Percentiles rank a stretch among this genome's conserved stretches.
phyloP scores from a whole-genome alignment of 2,797 vertebrate species.

The Iguana delicatissima region DNA sequence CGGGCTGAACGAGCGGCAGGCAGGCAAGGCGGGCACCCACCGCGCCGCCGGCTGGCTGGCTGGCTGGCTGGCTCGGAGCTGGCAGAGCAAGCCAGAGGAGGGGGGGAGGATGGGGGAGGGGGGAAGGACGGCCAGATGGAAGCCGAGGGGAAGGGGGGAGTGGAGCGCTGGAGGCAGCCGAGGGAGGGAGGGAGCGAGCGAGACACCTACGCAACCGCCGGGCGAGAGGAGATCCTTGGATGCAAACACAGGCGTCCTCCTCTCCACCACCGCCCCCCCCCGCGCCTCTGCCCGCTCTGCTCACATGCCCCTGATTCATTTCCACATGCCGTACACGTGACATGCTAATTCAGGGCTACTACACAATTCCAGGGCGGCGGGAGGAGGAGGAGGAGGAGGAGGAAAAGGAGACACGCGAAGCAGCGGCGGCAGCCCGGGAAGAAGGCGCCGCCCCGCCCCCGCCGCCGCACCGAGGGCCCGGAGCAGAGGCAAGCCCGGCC shows the following conservation, averaged over 20 bases:
- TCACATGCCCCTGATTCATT: constrained; percentile 79
- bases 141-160: constrained; percentile 56
- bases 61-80: constrained; percentile 44
- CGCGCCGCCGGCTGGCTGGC: constrained; percentile 42
- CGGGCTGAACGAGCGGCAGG: not conserved
- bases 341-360: constrained; percentile 80
- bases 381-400: constrained; percentile 56
- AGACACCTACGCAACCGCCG: constrained; percentile 80
- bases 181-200: constrained; percentile 66
- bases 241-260: constrained; percentile 76
- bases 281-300: not conserved
- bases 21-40: not conserved
- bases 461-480: no score
- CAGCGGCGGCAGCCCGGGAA: not conserved
- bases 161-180: constrained; percentile 64
- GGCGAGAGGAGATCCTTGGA: constrained; percentile 84
- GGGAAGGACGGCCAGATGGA: not conserved
- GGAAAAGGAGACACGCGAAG: constrained; percentile 39
- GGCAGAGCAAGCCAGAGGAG: not conserved
- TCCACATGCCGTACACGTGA: constrained; percentile 79
- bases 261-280: constrained; percentile 21
- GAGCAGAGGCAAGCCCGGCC: no score
- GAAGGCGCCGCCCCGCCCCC: no score
- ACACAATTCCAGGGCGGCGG: constrained; percentile 73
- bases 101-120: no score